These are phyloP conservation scores for Coregonus clupeaformis DNA, from an alignment of 2,113 vertebrate genomes.

Conservation along the genomic window DNA sequence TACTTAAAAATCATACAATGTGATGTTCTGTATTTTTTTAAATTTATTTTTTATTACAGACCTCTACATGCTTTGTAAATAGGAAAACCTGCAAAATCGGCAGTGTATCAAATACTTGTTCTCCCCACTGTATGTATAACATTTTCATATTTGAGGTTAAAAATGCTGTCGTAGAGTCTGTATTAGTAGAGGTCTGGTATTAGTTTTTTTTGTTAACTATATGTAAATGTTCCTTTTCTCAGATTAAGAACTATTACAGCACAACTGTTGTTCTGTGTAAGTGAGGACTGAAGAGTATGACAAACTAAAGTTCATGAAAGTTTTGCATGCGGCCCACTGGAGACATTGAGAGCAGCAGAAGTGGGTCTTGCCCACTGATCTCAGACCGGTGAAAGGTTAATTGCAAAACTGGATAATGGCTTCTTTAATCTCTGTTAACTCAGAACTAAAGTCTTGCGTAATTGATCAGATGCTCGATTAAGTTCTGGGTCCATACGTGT, in stretches of 20 bases:
- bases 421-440: conserved; percentile 39
- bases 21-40: no score
- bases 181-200: no score
- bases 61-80: no score
- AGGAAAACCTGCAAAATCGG: no score
- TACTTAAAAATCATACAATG: no score
- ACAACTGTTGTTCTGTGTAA: no score
- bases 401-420: conserved; percentile 75
- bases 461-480: no score
- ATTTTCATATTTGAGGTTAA: neutral
- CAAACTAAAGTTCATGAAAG: conserved; percentile 49
- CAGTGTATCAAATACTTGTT: no score
- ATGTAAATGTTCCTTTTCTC: neutral
- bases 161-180: no score
- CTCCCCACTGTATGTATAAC: neutral
- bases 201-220: neutral
- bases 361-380: conserved; percentile 75
- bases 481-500: no score
- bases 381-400: conserved; percentile 73
- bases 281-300: conserved; percentile 27
- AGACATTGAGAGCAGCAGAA: conserved; percentile 63
- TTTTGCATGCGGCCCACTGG: conserved; percentile 55
- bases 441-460: no score
- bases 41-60: no score
- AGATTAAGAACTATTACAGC: neutral